Conservation (phyloP, 2,113 vertebrate species). For the Montifringilla adamsi region DNA sequence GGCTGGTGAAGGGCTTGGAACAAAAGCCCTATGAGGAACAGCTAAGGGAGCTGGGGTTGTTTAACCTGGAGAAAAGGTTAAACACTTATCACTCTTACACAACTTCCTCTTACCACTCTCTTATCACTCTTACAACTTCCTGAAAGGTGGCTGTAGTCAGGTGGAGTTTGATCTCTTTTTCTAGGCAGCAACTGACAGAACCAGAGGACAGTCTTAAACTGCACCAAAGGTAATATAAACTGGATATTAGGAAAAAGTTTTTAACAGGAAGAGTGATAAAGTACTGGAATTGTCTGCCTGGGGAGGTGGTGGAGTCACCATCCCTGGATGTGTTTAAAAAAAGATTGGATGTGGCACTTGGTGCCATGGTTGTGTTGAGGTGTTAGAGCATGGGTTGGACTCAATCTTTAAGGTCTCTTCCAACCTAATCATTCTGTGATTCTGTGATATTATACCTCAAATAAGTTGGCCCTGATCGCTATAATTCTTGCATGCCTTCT, state of each 20-base stretch:
- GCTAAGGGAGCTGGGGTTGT: neutral
- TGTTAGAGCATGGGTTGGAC: neutral
- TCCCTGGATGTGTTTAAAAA: neutral
- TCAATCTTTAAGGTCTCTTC: accelerated
- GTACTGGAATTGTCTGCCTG: neutral
- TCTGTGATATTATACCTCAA: neutral
- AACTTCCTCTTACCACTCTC: neutral
- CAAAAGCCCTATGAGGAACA: neutral
- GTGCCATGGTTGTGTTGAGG: neutral
- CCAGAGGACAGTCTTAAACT: neutral
- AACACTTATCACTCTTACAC: neutral
- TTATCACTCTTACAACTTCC: neutral
- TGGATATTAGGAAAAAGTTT: neutral
- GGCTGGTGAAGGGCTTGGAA: neutral
- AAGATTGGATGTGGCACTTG: neutral
- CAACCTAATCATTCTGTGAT: neutral
- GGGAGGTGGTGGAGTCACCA: neutral
- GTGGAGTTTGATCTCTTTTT: neutral
- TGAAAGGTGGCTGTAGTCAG: neutral
- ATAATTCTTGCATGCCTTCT: neutral
- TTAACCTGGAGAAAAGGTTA: neutral
- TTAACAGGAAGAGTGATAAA: neutral
- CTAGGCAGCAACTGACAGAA: neutral
- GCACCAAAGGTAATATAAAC: accelerated
- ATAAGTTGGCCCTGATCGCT: neutral